Conservation (phyloP, 2,113 vertebrate species). For the Nothobranchius furzeri region DNA sequence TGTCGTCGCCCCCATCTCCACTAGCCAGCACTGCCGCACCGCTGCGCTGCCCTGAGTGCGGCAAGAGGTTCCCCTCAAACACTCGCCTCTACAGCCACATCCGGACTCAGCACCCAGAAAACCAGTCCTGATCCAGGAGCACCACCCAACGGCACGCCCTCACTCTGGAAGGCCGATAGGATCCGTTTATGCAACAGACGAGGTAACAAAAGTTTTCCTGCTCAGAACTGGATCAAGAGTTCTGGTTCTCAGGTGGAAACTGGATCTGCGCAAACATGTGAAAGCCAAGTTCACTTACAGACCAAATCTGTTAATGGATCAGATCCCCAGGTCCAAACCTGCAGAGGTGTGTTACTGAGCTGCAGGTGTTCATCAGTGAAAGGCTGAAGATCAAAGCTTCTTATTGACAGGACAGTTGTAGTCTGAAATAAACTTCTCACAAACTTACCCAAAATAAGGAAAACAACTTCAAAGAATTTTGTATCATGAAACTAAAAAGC, state of each 20-base stretch:
- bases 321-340: no score
- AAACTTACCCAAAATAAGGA: neutral
- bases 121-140: conserved; percentile 41
- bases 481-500: neutral
- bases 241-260: neutral
- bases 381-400: no score
- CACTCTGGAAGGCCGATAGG: conserved; percentile 10
- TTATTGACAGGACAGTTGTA: no score
- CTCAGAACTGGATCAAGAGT: neutral
- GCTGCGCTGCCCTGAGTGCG: conserved; percentile 60
- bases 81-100: conserved; percentile 70
- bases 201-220: neutral
- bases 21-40: neutral
- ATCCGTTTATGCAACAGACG: neutral
- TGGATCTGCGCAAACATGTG: neutral
- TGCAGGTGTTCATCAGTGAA: no score
- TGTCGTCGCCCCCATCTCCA: conserved; percentile 7
- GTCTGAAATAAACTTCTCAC: neutral
- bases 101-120: conserved; percentile 56
- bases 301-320: no score
- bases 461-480: no score
- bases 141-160: neutral
- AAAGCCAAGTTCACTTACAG: no score
- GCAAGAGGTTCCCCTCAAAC: conserved; percentile 72
- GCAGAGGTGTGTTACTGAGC: no score